Evolutionary conservation across 2,888 invertebrate species (phyloP).

Genomic region (Acrocyrtus sp.): DNA sequence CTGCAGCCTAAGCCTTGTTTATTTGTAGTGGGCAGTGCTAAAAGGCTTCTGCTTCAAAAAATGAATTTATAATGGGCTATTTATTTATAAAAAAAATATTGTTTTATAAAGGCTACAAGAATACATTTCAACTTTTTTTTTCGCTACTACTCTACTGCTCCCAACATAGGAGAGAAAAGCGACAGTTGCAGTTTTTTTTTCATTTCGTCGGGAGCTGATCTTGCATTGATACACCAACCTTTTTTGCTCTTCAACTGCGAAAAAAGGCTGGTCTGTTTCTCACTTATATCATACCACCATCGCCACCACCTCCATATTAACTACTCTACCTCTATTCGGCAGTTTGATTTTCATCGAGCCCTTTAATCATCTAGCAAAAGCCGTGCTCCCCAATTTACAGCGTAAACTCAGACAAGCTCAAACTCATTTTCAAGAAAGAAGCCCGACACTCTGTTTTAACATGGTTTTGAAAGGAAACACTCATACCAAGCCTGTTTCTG

Average conservation of each 20-base stretch:
- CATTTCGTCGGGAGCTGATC: too few species aligned
- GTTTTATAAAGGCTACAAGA: too few species aligned
- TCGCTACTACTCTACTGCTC: too few species aligned
- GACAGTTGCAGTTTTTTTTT: not conserved
- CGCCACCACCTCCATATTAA: not conserved
- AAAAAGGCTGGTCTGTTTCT: constrained; percentile 24
- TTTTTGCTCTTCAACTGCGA: constrained; percentile 27
- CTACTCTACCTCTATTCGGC: constrained; percentile 23
- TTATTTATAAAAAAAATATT: too few species aligned
- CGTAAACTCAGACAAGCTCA: not conserved
- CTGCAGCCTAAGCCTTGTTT: too few species aligned
- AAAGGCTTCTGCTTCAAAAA: too few species aligned
- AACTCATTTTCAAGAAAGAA: not conserved
- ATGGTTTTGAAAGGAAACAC: not conserved
- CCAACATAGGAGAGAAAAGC: too few species aligned
- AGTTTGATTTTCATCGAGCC: constrained; percentile 61
- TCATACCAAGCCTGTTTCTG: not conserved
- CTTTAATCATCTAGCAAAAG: constrained; percentile 59
- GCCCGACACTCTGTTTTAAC: not conserved
- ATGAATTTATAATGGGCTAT: too few species aligned
- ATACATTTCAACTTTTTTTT: too few species aligned
- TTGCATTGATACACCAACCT: too few species aligned
- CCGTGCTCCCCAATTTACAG: constrained; percentile 44
- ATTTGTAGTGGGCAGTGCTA: too few species aligned
- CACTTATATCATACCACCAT: constrained; percentile 25